Conservation (phyloP, 1,140 invertebrate species). For the Aphis gossypii region DNA sequence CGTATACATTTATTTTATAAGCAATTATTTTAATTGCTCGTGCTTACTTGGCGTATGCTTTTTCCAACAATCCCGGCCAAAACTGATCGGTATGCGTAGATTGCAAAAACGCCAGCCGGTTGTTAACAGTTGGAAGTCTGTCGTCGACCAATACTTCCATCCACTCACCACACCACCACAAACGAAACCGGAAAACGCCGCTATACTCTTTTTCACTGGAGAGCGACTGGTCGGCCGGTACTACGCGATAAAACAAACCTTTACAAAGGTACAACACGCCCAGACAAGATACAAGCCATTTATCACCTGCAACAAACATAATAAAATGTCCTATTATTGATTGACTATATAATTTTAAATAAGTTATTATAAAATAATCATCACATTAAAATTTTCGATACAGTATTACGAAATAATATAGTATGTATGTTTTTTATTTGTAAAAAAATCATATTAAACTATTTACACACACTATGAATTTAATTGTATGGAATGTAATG, state of each 20-base stretch:
- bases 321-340: background rate
- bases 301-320: conserved; percentile 72
- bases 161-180: conserved; percentile 97
- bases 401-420: background rate
- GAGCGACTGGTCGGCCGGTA: conserved; percentile 92
- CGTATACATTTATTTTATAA: background rate
- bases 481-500: background rate
- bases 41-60: conserved; percentile 96
- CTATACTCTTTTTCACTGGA: conserved; percentile 68
- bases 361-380: background rate
- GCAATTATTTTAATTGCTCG: background rate
- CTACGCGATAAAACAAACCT: conserved; percentile 92
- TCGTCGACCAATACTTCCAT: conserved; percentile 96
- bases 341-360: background rate
- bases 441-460: background rate
- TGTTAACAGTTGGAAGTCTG: conserved; percentile 90
- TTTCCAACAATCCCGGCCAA: conserved; percentile 95
- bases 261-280: conserved; percentile 84
- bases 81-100: conserved; percentile 86
- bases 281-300: conserved; percentile 89
- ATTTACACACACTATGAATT: background rate
- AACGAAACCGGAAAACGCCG: conserved; percentile 89
- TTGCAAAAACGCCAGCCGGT: conserved; percentile 90
- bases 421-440: background rate
- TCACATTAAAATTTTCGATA: background rate